Evolutionary conservation across 1,140 invertebrate genomes (phyloP), one percentile per base, ranked within the genome.

Genomic region (Drosophila biarmipes): DNA sequence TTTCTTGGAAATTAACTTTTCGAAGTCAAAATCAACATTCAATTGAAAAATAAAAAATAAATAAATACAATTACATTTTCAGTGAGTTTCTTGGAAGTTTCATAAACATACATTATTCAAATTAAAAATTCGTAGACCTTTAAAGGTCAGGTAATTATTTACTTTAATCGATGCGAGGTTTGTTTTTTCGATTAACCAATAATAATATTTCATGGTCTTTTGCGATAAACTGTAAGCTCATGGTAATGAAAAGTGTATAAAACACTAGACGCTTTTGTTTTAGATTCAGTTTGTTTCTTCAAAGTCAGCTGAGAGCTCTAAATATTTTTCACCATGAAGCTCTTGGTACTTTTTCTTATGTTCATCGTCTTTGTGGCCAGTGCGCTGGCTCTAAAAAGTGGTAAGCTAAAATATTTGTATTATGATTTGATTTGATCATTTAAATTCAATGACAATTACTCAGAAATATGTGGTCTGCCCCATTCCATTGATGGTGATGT

Each of bases 371-470:
- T 73, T 17, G 35, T 71, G 19, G 24, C 45, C 40, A 51, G 8
- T 51, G 27, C 45, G 7, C 15, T 48, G 48, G 78, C 63, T 5
- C 24, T 74, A 2, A 80, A 80, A 53, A 68, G 80, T 72, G 54
- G 78, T 76, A 3, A 12, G 2, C 8, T 14, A 4, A 1, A 35
- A 12, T 12, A 35, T 35, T 35, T 12, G 2, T 7, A n/a, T n/a
- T n/a, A n/a, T n/a, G n/a, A n/a, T n/a, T n/a, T n/a, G n/a, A n/a
- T n/a, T n/a, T n/a, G n/a, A n/a, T n/a, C n/a, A n/a, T 1, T 35
- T 35, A 14, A 14, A 35, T 35, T 35, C 3, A 35, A 14, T 35
- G 3, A 35, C 12, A 8, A 4, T 35, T 35, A 4, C 11, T 12
- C 38, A 42, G 85, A 42, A 5, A 31, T 67, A 7, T 90, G 84